Conservation (phyloP, 2,888 invertebrate genomes). For the Oeneis ivallda region DNA sequence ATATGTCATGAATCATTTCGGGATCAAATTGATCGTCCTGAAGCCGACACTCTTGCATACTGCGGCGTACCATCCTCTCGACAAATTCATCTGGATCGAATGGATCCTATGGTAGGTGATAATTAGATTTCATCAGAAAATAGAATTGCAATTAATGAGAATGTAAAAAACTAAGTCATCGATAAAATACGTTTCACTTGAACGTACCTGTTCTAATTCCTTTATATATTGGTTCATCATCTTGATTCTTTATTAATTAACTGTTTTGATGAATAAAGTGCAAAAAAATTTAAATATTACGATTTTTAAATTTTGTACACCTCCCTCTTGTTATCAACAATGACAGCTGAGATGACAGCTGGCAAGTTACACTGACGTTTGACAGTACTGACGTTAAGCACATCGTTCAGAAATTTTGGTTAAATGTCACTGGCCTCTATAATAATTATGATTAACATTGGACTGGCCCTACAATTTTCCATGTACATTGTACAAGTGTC, state of each 20-base stretch:
- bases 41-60: conserved; percentile 88
- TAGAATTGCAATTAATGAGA: background rate
- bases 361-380: background rate
- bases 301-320: background rate
- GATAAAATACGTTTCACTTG: background rate
- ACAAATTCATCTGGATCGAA: conserved; percentile 99
- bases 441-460: too few species aligned
- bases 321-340: conserved; percentile 8
- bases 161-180: background rate
- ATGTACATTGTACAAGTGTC: too few species aligned
- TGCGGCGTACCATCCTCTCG: conserved; percentile 96
- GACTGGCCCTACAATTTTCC: too few species aligned
- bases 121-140: background rate
- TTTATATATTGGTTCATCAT: conserved; percentile 95
- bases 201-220: conserved; percentile 89
- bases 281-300: background rate
- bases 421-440: too few species aligned
- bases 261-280: background rate
- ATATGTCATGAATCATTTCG: conserved; percentile 92
- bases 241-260: conserved; percentile 59
- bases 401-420: background rate
- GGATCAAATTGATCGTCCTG: conserved; percentile 89
- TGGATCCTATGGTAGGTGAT: conserved; percentile 87
- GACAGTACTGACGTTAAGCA: background rate
- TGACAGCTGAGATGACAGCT: background rate